Conservation (phyloP, 2,113 vertebrate species). For the Rhinopomastus cyanomelas region DNA sequence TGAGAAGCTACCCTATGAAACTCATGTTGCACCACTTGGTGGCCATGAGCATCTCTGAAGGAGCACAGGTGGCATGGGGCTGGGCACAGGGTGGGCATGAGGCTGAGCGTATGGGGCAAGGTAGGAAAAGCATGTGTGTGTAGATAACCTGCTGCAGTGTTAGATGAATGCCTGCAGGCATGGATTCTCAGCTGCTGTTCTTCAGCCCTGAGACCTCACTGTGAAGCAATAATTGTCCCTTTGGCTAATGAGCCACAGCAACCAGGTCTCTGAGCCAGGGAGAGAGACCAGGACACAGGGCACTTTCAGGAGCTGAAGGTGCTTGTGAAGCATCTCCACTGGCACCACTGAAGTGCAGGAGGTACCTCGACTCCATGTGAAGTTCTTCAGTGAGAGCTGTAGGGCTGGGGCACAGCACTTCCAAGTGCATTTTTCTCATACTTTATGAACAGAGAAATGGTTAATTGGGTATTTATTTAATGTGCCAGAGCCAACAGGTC, state of each 20-base stretch:
- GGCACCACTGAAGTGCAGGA: too few relatives aligned
- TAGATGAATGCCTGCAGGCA: not conserved
- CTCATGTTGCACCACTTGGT: not conserved
- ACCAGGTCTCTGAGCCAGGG: not conserved
- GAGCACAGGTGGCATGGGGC: not conserved
- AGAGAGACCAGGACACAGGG: fast-evolving
- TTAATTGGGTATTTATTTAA: conserved; percentile 4
- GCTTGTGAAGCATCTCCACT: not conserved
- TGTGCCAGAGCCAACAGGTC: conserved; percentile 16
- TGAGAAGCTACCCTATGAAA: not conserved
- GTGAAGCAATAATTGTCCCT: not conserved
- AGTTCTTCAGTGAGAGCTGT: fast-evolving
- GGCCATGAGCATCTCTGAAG: not conserved
- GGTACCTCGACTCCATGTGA: not conserved
- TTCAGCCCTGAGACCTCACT: not conserved
- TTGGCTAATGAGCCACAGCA: not conserved
- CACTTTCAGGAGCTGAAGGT: not conserved
- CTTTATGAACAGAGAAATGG: not conserved
- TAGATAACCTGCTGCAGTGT: not conserved
- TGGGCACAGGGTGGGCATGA: too few relatives aligned
- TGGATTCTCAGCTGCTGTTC: not conserved
- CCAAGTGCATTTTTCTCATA: not conserved
- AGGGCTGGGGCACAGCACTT: not conserved
- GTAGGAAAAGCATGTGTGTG: not conserved
- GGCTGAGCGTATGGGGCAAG: not conserved